Percentiles rank a stretch among this genome's conserved stretches.
phyloP scores from a whole-genome alignment of 2,113 vertebrate species.

The Perca fluviatilis region DNA sequence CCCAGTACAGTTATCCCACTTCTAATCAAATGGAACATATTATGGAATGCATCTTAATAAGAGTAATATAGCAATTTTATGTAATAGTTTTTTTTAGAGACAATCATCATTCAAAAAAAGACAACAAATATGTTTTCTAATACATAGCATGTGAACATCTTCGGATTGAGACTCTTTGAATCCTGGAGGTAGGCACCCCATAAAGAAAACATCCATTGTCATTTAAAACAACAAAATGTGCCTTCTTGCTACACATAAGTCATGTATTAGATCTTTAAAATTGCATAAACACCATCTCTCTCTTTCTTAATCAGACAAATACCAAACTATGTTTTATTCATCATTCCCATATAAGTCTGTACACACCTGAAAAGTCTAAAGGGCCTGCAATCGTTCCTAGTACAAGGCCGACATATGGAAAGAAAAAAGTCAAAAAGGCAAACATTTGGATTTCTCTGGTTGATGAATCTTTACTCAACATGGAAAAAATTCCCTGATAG shows the following conservation, averaged over 20 bases:
- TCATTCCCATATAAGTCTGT: constrained; percentile 57
- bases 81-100: constrained; percentile 61
- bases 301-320: constrained; percentile 50
- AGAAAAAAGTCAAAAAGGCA: constrained; percentile 49
- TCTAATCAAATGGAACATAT: constrained; percentile 62
- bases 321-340: constrained; percentile 39
- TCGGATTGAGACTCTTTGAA: constrained; percentile 52
- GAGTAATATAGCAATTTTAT: constrained; percentile 63
- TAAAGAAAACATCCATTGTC: constrained; percentile 66
- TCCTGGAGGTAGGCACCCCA: constrained; percentile 63
- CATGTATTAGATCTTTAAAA: constrained; percentile 67
- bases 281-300: constrained; percentile 81
- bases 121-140: constrained; percentile 77
- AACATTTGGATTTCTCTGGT: constrained; percentile 62
- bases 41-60: constrained; percentile 61
- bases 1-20: constrained; percentile 51
- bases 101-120: constrained; percentile 69
- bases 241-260: constrained; percentile 75
- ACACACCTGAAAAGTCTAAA: constrained; percentile 79
- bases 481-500: constrained; percentile 75
- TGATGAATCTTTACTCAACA: constrained; percentile 50
- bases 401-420: constrained; percentile 46
- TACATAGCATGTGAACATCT: constrained; percentile 62
- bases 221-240: constrained; percentile 40
- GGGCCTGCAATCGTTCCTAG: constrained; percentile 51